These are phyloP conservation scores for Pipistrellus pygmaeus DNA, from an alignment of 2,797 vertebrate species.

Conservation along the genomic window DNA sequence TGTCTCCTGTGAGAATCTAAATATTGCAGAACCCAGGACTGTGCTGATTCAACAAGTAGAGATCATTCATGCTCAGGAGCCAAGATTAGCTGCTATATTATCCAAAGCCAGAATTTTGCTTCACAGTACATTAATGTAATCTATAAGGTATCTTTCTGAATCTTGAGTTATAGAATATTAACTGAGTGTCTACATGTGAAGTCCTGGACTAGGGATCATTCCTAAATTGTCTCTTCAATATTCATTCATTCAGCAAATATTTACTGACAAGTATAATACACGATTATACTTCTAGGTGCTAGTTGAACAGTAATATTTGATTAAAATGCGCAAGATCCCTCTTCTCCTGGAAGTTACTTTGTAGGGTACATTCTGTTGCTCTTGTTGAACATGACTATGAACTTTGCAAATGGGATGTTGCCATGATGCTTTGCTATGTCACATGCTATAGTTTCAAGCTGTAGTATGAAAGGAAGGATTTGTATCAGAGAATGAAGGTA, in stretches of 20 bases:
- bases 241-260: neutral
- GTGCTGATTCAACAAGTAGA: neutral
- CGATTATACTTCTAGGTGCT: neutral
- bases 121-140: neutral
- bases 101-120: constrained; percentile 1
- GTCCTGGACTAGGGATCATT: neutral
- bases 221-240: neutral
- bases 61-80: neutral
- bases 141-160: neutral
- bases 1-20: neutral
- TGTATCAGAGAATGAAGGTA: constrained; percentile 1
- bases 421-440: neutral
- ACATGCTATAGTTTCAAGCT: neutral
- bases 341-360: neutral
- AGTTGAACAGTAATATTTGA: neutral
- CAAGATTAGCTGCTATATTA: neutral
- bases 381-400: neutral
- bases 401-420: neutral
- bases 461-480: neutral
- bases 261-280: neutral
- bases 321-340: neutral
- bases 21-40: neutral
- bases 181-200: neutral
- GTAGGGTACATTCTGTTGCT: neutral
- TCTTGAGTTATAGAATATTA: neutral